Conservation (phyloP, 2,888 invertebrate genomes). For the Syrista parreyssii region DNA sequence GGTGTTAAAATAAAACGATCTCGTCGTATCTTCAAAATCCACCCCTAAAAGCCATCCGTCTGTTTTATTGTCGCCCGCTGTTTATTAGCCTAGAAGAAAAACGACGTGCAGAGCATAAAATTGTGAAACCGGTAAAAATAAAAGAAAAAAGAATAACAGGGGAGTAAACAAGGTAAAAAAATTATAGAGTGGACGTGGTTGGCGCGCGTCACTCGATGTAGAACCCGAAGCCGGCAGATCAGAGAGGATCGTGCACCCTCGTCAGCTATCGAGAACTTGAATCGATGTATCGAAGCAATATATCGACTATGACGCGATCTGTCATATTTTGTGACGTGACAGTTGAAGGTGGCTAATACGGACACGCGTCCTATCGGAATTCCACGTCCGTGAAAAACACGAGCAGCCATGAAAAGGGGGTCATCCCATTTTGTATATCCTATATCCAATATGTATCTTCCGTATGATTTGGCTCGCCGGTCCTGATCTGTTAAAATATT, state of each 20-base stretch:
- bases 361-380: not conserved
- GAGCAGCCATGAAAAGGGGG: not conserved
- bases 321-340: slow-evolving; percentile 1
- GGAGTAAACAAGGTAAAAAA: not conserved
- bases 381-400: not conserved
- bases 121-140: not conserved
- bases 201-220: slow-evolving; percentile 1
- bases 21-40: not conserved
- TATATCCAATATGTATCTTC: not conserved
- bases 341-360: slow-evolving; percentile 2
- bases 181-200: not conserved
- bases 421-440: not conserved
- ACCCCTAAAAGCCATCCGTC: not conserved
- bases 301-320: slow-evolving; percentile 5
- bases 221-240: not conserved
- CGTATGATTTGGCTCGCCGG: not conserved
- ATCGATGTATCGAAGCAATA: slow-evolving; percentile 7
- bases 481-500: not conserved
- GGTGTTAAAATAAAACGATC: not conserved
- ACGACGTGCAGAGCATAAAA: not conserved
- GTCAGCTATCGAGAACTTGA: slow-evolving; percentile 3
- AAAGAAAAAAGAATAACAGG: not conserved
- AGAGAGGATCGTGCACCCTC: slow-evolving; percentile 2
- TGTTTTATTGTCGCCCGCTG: not conserved
- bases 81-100: not conserved